Base-by-base conservation (phyloP, 2,888 invertebrate species). In the Brachypalpus laphriformis region DNA sequence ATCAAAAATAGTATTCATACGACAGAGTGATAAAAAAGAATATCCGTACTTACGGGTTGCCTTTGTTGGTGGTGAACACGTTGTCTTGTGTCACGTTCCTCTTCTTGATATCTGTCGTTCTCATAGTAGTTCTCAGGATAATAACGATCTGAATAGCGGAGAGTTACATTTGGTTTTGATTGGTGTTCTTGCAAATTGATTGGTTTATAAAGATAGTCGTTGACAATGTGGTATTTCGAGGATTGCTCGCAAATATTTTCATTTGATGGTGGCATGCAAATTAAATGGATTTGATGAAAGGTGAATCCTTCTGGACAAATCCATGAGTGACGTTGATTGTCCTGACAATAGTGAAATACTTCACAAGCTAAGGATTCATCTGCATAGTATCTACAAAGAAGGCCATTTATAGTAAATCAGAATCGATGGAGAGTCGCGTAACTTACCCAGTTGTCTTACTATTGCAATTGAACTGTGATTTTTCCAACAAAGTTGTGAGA, bases 301-400 rank as follows among this genome's bases (percentile, higher is more conserved):
- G 90, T 91, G 65, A 98, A 97, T 71, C 97, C 97, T 89, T 97
- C 97, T 0, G 98, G 98, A 89, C 98, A 98, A 89, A 98, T 95
- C 97, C 98, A 98, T 1, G 97, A 97, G 92, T 98, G 97, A 89
- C 95, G 96, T 42, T 96, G 96, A 88, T 95, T 96, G 88, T 97
- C 97, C 90, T 97, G 97, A 90, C 98, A 98, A 92, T 98, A 98
- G 90, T 98, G 98, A 94, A 98, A 98, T 42, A 98, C 97, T 92
- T 98, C 97, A 90, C 98, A 98, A 89, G 95, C 95, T 22, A 98
- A 94, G 51, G 96, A 96, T 89, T 97, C 96, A 89, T 98, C 98
- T 25, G 98, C 98, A 90, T 98, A 98, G 92, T 98, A 98, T 7
- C 92, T 92, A 47, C 0, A 85, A 71, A 6, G 3, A 40, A 16